Percentiles rank a stretch among this genome's conserved stretches.
These are phyloP conservation scores for Telmatherina bonti DNA, from an alignment of 2,797 vertebrate genomes.

Conservation along the genomic window DNA sequence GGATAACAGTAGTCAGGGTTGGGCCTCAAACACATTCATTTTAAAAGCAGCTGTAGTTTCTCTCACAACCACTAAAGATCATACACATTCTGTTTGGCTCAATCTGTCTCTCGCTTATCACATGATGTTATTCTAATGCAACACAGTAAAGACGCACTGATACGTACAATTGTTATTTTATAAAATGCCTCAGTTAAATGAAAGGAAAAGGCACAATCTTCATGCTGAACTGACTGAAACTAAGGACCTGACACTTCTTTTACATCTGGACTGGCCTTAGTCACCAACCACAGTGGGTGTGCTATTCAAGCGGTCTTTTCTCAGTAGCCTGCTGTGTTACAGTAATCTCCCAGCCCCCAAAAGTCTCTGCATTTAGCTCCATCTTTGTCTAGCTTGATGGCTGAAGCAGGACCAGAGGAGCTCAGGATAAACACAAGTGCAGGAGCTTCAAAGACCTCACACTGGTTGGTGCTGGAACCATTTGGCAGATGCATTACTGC, in stretches of 20 bases:
- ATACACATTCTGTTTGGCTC: not conserved
- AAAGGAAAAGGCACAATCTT: conserved; percentile 1
- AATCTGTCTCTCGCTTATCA: not conserved
- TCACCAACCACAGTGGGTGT: conserved; percentile 41
- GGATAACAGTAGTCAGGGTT: too few relatives aligned
- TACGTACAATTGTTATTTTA: not conserved
- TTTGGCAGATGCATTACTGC: conserved; percentile 43
- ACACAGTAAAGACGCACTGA: not conserved
- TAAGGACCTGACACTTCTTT: conserved; percentile 34
- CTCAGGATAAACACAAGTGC: conserved; percentile 66
- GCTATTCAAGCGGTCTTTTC: conserved; percentile 59
- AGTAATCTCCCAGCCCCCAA: conserved; percentile 45
- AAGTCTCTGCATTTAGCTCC: conserved; percentile 65
- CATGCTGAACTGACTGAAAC: not conserved
- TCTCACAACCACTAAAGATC: not conserved
- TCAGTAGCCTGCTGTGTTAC: conserved; percentile 61
- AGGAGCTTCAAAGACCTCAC: conserved; percentile 71
- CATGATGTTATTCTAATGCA: not conserved
- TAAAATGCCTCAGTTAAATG: not conserved
- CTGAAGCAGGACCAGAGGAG: conserved; percentile 49
- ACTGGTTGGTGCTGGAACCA: conserved; percentile 46
- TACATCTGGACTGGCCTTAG: conserved; percentile 42
- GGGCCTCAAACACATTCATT: too few relatives aligned
- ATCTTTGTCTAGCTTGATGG: conserved; percentile 67
- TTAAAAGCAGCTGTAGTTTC: not conserved